Percentiles rank a stretch among this genome's conserved stretches.
Evolutionary conservation across 2,888 invertebrate species (phyloP).

Genomic region (Cosmopolites sordidus): DNA sequence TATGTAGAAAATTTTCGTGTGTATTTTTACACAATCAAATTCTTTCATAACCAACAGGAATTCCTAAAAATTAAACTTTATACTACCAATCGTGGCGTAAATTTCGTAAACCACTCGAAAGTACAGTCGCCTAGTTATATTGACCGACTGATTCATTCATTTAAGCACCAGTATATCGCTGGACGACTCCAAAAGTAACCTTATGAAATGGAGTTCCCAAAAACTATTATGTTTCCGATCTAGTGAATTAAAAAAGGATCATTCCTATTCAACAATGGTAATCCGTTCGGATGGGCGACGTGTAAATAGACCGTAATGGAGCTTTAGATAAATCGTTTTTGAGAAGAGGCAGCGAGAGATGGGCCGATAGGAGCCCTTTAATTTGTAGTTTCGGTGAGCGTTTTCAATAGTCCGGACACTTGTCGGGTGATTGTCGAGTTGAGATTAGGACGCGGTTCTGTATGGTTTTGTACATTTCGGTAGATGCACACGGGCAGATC

Average conservation of each 20-base stretch:
- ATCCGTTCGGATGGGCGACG: constrained; percentile 43
- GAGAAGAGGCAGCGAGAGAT: constrained; percentile 22
- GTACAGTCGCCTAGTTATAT: not conserved
- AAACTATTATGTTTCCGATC: constrained; percentile 22
- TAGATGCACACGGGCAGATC: too few relatives aligned
- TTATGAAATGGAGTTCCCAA: not conserved
- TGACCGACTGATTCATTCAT: constrained; percentile 3
- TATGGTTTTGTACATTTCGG: too few relatives aligned
- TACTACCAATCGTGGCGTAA: too few relatives aligned
- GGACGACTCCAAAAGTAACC: constrained; percentile 12
- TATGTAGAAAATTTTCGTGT: too few relatives aligned
- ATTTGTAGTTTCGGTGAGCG: constrained; percentile 6
- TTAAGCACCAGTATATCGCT: not conserved
- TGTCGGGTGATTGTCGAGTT: constrained; percentile 1
- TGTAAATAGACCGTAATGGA: constrained; percentile 43
- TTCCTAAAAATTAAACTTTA: too few relatives aligned
- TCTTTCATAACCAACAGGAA: too few relatives aligned
- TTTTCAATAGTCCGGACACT: not conserved
- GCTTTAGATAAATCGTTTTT: constrained; percentile 31
- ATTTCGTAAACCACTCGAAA: too few relatives aligned
- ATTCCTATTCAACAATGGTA: constrained; percentile 35
- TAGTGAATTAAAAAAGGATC: constrained; percentile 21
- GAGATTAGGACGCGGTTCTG: constrained; percentile 3
- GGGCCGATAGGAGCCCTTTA: constrained; percentile 13
- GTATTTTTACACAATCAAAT: too few relatives aligned